Percentiles rank a stretch among this genome's conserved stretches.
These are phyloP conservation scores for Myiopsitta monachus DNA, from an alignment of 2,113 vertebrate genomes.

Conservation along the genomic window DNA sequence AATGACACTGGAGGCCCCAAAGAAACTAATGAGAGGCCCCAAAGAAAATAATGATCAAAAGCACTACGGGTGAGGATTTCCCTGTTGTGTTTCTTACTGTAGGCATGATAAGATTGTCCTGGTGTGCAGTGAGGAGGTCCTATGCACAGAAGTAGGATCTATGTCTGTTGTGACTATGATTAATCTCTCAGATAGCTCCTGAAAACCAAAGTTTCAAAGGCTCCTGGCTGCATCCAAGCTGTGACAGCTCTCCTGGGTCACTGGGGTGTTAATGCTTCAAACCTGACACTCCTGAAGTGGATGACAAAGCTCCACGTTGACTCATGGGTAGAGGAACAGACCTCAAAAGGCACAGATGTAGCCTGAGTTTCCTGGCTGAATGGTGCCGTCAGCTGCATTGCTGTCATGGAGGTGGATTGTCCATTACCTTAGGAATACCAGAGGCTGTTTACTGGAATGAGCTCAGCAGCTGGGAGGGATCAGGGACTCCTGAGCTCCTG, in stretches of 20 bases:
- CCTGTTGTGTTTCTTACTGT: not conserved
- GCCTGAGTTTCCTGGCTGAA: not conserved
- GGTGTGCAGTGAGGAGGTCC: not conserved
- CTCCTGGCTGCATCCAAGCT: not conserved
- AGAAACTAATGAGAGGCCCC: not conserved
- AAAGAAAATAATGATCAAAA: not conserved
- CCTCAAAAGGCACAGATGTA: not conserved
- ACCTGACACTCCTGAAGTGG: not conserved
- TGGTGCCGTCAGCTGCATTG: not conserved
- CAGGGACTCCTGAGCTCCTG: not conserved
- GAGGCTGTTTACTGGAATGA: not conserved
- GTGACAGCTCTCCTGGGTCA: not conserved
- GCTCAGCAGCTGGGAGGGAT: not conserved
- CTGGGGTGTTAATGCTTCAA: not conserved
- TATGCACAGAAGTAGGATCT: not conserved
- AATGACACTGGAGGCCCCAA: not conserved
- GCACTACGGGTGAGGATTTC: not conserved
- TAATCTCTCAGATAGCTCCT: not conserved
- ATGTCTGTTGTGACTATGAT: not conserved
- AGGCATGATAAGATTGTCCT: fast-evolving
- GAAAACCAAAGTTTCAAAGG: not conserved
- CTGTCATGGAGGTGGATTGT: not conserved
- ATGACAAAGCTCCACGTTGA: not conserved
- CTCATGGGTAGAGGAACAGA: not conserved
- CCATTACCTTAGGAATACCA: not conserved